Percentiles rank a stretch among this genome's conserved stretches.
These are phyloP conservation scores for Athalia cordata DNA, from an alignment of 2,888 invertebrate species.

Conservation along the genomic window DNA sequence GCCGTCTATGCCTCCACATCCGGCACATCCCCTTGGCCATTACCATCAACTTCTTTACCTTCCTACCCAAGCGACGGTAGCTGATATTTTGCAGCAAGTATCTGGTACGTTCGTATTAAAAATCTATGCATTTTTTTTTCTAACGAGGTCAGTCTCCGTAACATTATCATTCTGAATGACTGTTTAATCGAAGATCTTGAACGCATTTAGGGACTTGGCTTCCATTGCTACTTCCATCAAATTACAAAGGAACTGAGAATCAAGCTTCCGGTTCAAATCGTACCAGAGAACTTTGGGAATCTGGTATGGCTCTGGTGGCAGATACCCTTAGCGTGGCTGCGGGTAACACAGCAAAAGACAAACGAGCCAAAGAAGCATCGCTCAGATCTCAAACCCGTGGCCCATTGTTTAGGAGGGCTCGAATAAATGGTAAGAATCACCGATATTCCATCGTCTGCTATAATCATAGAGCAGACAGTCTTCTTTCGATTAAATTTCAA, in stretches of 20 bases:
- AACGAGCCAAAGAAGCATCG: constrained; percentile 89
- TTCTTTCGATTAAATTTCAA: background rate
- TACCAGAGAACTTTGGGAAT: constrained; percentile 72
- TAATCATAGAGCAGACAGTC: background rate
- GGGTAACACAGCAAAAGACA: constrained; percentile 91
- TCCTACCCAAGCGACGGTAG: constrained; percentile 85
- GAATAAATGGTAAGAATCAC: constrained; percentile 59
- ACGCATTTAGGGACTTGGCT: constrained; percentile 66
- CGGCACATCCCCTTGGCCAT: constrained; percentile 83
- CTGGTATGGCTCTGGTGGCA: constrained; percentile 75
- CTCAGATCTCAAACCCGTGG: constrained; percentile 74
- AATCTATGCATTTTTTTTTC: no score
- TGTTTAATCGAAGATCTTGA: constrained; percentile 1
- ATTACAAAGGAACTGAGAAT: constrained; percentile 65
- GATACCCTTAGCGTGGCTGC: constrained; percentile 86
- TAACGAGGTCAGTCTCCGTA: constrained; percentile 3
- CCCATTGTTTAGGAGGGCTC: constrained; percentile 62
- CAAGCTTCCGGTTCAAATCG: constrained; percentile 57
- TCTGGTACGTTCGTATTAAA: constrained; percentile 59
- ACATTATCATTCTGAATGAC: constrained; percentile 22
- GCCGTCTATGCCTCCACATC: constrained; percentile 76
- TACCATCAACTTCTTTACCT: constrained; percentile 84
- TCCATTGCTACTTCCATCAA: constrained; percentile 64
- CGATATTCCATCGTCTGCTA: background rate
- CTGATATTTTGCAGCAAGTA: constrained; percentile 81